Conservation (phyloP, 2,113 vertebrate species). For the Percopsis transmontana region DNA sequence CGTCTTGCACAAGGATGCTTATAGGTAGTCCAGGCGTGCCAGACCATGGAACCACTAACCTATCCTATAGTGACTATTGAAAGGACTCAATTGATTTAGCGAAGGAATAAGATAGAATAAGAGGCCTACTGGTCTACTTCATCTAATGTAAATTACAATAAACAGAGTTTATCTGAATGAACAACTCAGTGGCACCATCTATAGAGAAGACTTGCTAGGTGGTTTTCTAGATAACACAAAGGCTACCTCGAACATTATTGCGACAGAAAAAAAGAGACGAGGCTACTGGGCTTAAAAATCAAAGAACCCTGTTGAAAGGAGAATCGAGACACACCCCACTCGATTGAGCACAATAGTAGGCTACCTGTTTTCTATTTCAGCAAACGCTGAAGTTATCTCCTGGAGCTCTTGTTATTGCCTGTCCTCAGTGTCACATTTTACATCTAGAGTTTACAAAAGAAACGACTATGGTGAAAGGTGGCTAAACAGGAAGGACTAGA, state of each 20-base stretch:
- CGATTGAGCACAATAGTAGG: background rate
- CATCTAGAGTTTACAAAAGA: background rate
- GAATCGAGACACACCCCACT: background rate
- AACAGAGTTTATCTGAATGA: background rate
- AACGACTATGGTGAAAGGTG: constrained; percentile 18
- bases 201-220: no score
- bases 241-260: no score
- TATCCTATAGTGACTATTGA: no score
- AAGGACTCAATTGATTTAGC: no score
- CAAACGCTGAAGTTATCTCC: background rate
- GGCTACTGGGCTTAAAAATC: background rate
- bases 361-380: background rate
- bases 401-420: background rate
- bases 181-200: constrained; percentile 16
- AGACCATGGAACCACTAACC: no score
- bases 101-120: no score
- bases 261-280: no score
- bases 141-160: no score
- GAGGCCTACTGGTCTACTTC: no score
- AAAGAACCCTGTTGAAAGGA: background rate
- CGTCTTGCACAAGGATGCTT: no score
- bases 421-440: background rate
- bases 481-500: constrained; percentile 61
- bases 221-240: no score
- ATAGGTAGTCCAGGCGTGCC: no score